Evolutionary conservation across 2,113 vertebrate species (phyloP), one percentile per base, ranked within the genome.

Genomic region (Nothocercus julius): DNA sequence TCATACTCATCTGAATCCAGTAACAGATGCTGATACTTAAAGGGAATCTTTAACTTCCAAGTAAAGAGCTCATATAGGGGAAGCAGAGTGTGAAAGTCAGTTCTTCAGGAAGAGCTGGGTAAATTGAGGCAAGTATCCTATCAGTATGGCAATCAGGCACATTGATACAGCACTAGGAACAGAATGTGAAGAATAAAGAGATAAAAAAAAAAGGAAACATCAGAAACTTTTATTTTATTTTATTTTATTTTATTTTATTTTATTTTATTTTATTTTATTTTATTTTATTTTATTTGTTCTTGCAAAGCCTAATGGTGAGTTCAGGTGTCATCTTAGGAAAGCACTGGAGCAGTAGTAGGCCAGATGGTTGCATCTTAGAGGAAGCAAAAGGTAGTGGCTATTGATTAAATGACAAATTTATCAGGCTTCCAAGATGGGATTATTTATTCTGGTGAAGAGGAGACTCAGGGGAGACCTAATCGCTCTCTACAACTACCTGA

Each of bases 51-150:
- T 92, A 63, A 87, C 16, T 92, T 18, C 17, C 0, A 0, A 77
- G 93, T 77, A 91, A 87, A 64, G 36, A 83, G 49, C 28, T 78
- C 11, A 27, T 67, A 44, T 3, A 59, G 16, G 11, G 34, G 63
- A 94, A 92, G 64, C 51, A 90, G 91, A 94, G 64, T 89, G 91
- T 95, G 91, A 91, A 91, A 74, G 66, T 92, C 78, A 85, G 74
- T 91, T 76, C 74, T 87, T 85, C 63, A 66, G 67, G 70, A n/a
- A 92, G 9, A 80, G 18, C 34, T 45, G 54, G n/a, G 24, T 85
- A 91, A 95, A 87, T 87, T 79, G 70, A 78, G 44, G 42, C 16
- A 87, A 59, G 63, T 89, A 74, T 82, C 59, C 58, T 80, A 89
- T 94, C 28, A 70, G 64, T 73, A 85, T 75, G 72, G 78, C 30